A percentile compares a stretch with the other conserved stretches of the same genome.
These are phyloP conservation scores for Eretmodus cyanostictus DNA, from an alignment of 2,113 vertebrate genomes.

Conservation along the genomic window DNA sequence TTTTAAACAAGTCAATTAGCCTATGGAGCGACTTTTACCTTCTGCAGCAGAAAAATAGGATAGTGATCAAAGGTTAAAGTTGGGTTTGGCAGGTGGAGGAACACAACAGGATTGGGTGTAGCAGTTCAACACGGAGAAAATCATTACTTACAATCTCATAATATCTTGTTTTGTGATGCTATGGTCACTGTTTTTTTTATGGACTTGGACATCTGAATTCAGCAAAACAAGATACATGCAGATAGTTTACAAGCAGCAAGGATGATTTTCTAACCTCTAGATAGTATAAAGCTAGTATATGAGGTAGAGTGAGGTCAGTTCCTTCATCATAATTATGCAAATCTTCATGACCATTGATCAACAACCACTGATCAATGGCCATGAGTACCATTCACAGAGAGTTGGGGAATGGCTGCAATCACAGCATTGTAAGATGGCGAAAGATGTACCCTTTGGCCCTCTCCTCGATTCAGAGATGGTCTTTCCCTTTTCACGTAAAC, in stretches of 20 bases:
- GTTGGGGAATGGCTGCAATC: neutral
- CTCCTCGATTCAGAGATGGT: neutral
- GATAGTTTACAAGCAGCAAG: neutral
- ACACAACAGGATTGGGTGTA: neutral
- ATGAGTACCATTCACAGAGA: neutral
- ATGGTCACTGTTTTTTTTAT: neutral
- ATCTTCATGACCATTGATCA: accelerated
- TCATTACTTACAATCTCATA: neutral
- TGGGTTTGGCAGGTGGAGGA: neutral
- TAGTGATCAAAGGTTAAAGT: neutral
- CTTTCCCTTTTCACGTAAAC: accelerated
- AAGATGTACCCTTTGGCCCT: neutral
- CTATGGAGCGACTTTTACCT: neutral
- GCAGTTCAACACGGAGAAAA: accelerated
- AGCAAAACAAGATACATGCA: neutral
- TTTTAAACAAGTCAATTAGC: neutral
- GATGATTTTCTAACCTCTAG: neutral
- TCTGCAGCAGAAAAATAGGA: neutral
- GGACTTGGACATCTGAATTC: neutral
- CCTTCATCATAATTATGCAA: neutral
- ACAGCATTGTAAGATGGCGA: neutral
- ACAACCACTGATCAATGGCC: neutral
- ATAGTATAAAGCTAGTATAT: neutral
- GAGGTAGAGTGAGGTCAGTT: neutral
- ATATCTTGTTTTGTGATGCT: neutral